Percentiles rank a stretch among this genome's conserved stretches.
Evolutionary conservation across 2,797 vertebrate genomes (phyloP).

Genomic region (Lepilemur ruficaudatus): DNA sequence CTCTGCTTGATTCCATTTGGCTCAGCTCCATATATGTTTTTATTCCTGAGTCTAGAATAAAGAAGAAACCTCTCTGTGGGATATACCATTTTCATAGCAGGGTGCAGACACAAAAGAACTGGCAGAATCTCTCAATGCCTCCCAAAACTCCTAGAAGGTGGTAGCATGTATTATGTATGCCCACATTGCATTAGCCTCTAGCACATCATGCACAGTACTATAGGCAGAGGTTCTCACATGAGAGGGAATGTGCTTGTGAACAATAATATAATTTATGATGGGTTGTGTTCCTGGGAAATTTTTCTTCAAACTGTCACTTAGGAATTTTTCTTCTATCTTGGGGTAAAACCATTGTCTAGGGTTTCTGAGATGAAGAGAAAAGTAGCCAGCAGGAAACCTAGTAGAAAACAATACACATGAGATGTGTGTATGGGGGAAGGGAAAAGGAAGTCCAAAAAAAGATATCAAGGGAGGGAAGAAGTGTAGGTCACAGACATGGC

Average conservation of each 20-base stretch:
- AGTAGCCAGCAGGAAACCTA: not conserved
- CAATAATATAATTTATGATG: not conserved
- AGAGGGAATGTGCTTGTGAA: not conserved
- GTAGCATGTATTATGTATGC: not conserved
- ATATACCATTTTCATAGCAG: not conserved
- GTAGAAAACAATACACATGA: not conserved
- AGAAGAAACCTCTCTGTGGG: not conserved
- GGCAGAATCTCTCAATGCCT: not conserved
- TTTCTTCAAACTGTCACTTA: not conserved
- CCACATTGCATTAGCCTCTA: not conserved
- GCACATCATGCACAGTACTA: not conserved
- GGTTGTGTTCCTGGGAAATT: not conserved
- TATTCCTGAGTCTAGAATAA: slow-evolving; percentile 17
- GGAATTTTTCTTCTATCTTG: not conserved
- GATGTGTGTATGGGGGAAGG: not conserved
- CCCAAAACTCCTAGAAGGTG: not conserved
- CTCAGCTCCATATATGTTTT: slow-evolving; percentile 1
- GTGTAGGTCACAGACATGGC: not conserved
- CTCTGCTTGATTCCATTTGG: slow-evolving; percentile 32
- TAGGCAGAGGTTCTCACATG: not conserved
- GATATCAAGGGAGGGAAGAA: not conserved
- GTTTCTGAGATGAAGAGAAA: not conserved
- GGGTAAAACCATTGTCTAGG: not conserved
- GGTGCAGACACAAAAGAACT: slow-evolving; percentile 30
- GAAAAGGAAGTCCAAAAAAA: not conserved